Evolutionary conservation across 2,797 vertebrate species (phyloP).

Genomic region (Delichon dasypus): DNA sequence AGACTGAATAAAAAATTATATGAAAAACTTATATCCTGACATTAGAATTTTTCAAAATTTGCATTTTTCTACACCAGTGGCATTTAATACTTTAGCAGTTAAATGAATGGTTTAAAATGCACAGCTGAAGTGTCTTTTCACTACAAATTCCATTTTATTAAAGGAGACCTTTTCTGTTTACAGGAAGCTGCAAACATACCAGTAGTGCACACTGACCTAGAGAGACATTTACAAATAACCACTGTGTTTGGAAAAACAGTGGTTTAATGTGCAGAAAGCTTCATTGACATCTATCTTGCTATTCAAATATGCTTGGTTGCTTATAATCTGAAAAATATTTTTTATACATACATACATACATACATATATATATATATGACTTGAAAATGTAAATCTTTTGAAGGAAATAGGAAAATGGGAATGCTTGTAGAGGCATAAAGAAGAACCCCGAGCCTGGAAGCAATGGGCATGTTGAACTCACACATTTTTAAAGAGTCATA

Average conservation of each 20-base stretch:
- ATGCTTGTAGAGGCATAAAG: background rate
- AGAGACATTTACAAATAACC: slow-evolving; percentile 22
- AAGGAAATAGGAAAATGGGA: background rate
- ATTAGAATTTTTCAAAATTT: background rate
- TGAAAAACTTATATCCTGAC: background rate
- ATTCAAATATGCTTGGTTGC: background rate
- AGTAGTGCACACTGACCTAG: slow-evolving; percentile 7
- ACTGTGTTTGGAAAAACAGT: slow-evolving; percentile 25
- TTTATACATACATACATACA: too few relatives aligned
- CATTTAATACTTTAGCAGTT: background rate
- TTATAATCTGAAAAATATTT: background rate
- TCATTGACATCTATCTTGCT: background rate
- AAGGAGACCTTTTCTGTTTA: slow-evolving; percentile 7
- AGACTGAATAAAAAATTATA: background rate
- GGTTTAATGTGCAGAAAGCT: background rate
- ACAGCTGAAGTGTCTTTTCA: background rate
- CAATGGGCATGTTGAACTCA: background rate
- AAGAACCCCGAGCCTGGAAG: background rate
- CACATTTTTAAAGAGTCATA: background rate
- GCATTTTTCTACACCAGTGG: background rate
- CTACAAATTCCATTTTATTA: slow-evolving; percentile 25
- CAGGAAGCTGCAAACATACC: slow-evolving; percentile 39
- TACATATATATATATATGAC: background rate
- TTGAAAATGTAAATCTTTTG: background rate
- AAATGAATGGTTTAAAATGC: background rate